These are phyloP conservation scores for Eucera pruinosa DNA, from an alignment of 2,888 invertebrate genomes.

Conservation along the genomic window DNA sequence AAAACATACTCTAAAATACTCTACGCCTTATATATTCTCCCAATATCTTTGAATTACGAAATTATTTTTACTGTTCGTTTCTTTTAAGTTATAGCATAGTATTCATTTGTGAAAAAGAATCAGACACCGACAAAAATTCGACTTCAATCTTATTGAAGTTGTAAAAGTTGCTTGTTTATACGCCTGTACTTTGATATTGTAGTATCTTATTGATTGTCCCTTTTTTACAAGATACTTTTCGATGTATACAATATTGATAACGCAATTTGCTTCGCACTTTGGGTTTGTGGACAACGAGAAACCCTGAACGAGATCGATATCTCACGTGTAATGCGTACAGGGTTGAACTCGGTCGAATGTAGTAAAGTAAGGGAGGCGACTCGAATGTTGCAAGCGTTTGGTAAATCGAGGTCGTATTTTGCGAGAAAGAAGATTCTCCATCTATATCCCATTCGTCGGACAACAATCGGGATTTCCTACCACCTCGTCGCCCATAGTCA, in stretches of 20 bases:
- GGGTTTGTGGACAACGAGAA: slow-evolving; percentile 17
- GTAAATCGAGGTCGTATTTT: slow-evolving; percentile 52
- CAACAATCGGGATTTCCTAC: slow-evolving; percentile 20
- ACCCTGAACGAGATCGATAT: slow-evolving; percentile 25
- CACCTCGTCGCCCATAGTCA: neutral
- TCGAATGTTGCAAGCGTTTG: slow-evolving; percentile 36
- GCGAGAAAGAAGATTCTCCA: slow-evolving; percentile 17
- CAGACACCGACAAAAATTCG: neutral
- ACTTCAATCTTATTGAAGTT: neutral
- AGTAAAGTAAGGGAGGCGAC: slow-evolving; percentile 6
- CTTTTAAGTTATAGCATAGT: too few relatives aligned
- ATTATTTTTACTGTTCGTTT: too few relatives aligned
- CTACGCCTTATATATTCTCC: too few relatives aligned
- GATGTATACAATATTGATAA: slow-evolving; percentile 3
- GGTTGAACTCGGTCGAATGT: slow-evolving; percentile 7
- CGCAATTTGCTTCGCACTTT: neutral
- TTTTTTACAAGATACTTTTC: neutral
- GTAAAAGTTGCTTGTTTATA: slow-evolving; percentile 8
- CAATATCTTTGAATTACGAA: too few relatives aligned
- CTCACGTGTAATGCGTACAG: slow-evolving; percentile 35
- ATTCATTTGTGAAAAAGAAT: neutral
- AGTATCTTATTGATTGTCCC: neutral
- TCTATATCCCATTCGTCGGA: neutral
- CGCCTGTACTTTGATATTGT: too few relatives aligned
- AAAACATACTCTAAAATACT: too few relatives aligned